phyloP scores from a whole-genome alignment of 2,113 vertebrate genomes.

The Erpornis zantholeuca region DNA sequence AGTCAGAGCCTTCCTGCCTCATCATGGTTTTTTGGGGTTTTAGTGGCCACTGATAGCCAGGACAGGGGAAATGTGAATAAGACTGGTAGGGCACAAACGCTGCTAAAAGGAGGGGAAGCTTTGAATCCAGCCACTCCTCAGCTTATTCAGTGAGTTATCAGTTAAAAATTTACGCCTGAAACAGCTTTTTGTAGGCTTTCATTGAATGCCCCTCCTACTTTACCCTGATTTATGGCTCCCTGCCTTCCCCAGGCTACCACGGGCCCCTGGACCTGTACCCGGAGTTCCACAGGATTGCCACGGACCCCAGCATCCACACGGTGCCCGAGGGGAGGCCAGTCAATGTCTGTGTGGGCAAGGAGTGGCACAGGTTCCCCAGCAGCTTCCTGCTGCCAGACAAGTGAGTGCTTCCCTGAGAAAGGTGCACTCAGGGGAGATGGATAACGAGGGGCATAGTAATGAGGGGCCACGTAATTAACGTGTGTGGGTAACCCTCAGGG shows the following conservation, averaged over 20 bases:
- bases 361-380: constrained; percentile 97
- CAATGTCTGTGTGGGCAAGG: constrained; percentile 94
- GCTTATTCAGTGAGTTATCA: neutral
- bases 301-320: constrained; percentile 84
- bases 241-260: constrained; percentile 83
- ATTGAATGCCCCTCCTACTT: neutral
- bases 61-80: neutral
- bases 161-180: neutral
- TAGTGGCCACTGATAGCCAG: neutral
- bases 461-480: neutral
- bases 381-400: constrained; percentile 94
- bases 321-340: constrained; percentile 86
- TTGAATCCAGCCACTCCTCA: neutral
- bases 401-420: constrained; percentile 67
- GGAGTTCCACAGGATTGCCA: constrained; percentile 92
- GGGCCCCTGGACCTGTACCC: constrained; percentile 95
- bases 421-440: neutral
- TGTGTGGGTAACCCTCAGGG: neutral
- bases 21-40: neutral
- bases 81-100: neutral
- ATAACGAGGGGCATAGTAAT: neutral
- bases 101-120: neutral
- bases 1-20: neutral
- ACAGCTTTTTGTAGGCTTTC: neutral
- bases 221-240: neutral